A percentile compares a stretch with the other conserved stretches of the same genome.
Conservation (phyloP, 2,113 vertebrate species). For the Ochotona curzoniae region DNA sequence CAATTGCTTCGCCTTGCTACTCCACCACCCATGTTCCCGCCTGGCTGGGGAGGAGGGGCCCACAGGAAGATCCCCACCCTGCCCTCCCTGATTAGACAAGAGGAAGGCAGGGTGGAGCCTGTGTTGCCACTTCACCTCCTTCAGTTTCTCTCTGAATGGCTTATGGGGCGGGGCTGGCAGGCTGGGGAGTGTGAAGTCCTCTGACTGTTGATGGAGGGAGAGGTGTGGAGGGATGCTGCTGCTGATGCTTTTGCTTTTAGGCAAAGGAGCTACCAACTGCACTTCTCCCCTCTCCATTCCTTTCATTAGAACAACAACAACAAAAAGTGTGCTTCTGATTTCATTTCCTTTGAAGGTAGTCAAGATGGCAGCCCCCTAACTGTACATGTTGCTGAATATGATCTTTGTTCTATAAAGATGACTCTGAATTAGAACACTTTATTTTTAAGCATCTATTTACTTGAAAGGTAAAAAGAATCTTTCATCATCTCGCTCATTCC, state of each 20-base stretch:
- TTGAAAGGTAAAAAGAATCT: too few relatives aligned
- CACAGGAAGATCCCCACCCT: slow-evolving; percentile 18
- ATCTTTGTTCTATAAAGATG: slow-evolving; percentile 42
- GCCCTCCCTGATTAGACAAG: not conserved
- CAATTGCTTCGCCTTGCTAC: not conserved
- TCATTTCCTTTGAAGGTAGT: slow-evolving; percentile 44
- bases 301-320: not conserved
- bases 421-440: slow-evolving; percentile 12
- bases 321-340: slow-evolving; percentile 14
- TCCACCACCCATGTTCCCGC: slow-evolving; percentile 81
- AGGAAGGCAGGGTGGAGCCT: not conserved
- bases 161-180: not conserved
- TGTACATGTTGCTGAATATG: not conserved
- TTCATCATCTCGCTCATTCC: too few relatives aligned
- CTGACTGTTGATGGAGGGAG: not conserved
- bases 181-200: not conserved
- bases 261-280: not conserved
- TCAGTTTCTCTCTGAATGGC: not conserved
- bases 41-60: slow-evolving; percentile 53
- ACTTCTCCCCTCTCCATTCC: not conserved
- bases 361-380: not conserved
- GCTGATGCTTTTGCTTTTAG: not conserved
- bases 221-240: not conserved
- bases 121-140: not conserved
- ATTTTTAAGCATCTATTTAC: not conserved